These are phyloP conservation scores for Diaphora mendica DNA, from an alignment of 2,888 invertebrate genomes.

Conservation along the genomic window DNA sequence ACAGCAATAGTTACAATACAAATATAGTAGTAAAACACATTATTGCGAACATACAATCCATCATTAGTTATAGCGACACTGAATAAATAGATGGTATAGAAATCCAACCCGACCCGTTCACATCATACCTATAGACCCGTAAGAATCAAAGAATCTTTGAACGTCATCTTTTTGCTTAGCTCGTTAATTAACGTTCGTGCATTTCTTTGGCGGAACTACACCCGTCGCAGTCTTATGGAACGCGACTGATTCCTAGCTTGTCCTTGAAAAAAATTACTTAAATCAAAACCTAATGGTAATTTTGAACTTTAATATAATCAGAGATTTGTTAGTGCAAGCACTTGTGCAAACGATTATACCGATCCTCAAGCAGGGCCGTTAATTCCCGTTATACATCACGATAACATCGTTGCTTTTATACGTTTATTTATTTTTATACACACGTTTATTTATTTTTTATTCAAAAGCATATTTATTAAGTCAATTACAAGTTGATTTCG, in stretches of 20 bases:
- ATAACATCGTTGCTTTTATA: conserved; percentile 29
- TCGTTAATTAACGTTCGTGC: neutral
- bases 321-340: neutral
- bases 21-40: neutral
- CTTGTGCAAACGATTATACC: conserved; percentile 13
- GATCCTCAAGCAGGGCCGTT: neutral
- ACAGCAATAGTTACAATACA: neutral
- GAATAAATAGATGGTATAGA: no score
- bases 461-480: conserved; percentile 42
- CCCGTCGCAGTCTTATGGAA: neutral
- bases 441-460: conserved; percentile 32
- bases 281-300: neutral
- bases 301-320: neutral
- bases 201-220: neutral
- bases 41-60: neutral
- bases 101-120: neutral
- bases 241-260: neutral
- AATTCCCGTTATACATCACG: conserved; percentile 16
- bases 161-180: neutral
- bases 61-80: no score
- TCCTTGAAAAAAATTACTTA: neutral
- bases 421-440: conserved; percentile 32
- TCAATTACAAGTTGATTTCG: conserved; percentile 33
- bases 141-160: neutral
- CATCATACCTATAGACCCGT: no score